These are phyloP conservation scores for Solenopsis fugax DNA, from an alignment of 1,140 invertebrate species.

Conservation along the genomic window DNA sequence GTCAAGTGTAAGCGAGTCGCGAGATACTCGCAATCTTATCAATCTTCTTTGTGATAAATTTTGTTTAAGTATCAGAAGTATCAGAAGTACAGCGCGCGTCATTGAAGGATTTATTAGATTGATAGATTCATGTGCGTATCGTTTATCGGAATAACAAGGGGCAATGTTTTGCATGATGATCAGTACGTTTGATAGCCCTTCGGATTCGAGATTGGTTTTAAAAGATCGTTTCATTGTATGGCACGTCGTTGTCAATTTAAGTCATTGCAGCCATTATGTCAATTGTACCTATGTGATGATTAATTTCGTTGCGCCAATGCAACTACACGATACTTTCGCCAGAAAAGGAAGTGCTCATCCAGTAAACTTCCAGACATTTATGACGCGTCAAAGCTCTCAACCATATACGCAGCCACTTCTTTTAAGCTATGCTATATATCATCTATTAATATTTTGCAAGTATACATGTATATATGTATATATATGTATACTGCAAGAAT, in stretches of 20 bases:
- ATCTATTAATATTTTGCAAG: neutral
- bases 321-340: neutral
- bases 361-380: neutral
- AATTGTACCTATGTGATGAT: neutral
- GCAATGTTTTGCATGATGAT: neutral
- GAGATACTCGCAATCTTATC: too few relatives aligned
- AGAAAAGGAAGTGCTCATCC: neutral
- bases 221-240: neutral
- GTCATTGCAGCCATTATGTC: neutral
- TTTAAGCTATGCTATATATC: neutral
- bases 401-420: neutral
- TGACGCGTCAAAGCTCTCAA: neutral
- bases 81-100: neutral
- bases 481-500: neutral
- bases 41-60: constrained; percentile 29
- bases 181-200: neutral
- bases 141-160: neutral
- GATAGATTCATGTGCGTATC: neutral
- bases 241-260: neutral
- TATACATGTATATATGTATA: neutral
- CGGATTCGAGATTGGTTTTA: neutral
- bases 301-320: neutral
- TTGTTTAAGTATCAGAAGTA: neutral
- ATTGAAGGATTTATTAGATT: constrained; percentile 26
- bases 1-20: too few relatives aligned